Percentiles rank a stretch among this genome's conserved stretches.
Conservation (phyloP, 1,140 invertebrate genomes). For the Radopholus similis region DNA sequence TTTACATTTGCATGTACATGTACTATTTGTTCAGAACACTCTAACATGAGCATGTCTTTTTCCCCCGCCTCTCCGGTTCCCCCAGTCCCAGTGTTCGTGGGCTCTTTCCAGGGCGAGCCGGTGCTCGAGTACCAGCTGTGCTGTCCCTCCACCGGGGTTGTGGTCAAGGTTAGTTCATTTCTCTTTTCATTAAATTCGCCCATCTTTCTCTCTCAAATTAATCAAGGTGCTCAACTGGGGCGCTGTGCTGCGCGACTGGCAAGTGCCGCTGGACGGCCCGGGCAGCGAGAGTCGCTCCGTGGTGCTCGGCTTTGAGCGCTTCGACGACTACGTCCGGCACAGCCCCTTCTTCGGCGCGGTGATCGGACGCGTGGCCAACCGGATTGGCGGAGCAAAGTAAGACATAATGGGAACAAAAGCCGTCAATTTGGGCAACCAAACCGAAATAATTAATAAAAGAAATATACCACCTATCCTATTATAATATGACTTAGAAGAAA, state of each 20-base stretch:
- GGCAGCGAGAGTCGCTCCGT: not conserved
- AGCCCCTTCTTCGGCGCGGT: constrained; percentile 16
- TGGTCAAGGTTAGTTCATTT: too few relatives aligned
- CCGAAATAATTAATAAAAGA: too few relatives aligned
- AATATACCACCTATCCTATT: too few relatives aligned
- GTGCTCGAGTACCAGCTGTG: constrained; percentile 8
- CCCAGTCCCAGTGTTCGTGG: not conserved
- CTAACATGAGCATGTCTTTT: not conserved
- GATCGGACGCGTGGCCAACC: constrained; percentile 9
- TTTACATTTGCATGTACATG: too few relatives aligned
- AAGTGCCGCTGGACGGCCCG: not conserved
- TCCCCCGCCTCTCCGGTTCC: not conserved
- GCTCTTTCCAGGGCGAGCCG: constrained; percentile 10
- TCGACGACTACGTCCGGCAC: constrained; percentile 9
- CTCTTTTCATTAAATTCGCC: too few relatives aligned
- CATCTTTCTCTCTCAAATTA: too few relatives aligned
- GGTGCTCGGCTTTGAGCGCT: constrained; percentile 16
- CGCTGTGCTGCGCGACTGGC: constrained; percentile 14
- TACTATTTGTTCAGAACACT: not conserved
- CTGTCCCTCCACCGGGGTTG: not conserved
- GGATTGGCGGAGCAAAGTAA: constrained; percentile 5
- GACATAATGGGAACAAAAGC: too few relatives aligned
- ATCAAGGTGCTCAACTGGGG: constrained; percentile 15
- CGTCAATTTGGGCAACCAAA: not conserved
- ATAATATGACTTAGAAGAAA: too few relatives aligned